Conservation (phyloP, 2,888 invertebrate genomes). For the Apomyelois bistriatella region DNA sequence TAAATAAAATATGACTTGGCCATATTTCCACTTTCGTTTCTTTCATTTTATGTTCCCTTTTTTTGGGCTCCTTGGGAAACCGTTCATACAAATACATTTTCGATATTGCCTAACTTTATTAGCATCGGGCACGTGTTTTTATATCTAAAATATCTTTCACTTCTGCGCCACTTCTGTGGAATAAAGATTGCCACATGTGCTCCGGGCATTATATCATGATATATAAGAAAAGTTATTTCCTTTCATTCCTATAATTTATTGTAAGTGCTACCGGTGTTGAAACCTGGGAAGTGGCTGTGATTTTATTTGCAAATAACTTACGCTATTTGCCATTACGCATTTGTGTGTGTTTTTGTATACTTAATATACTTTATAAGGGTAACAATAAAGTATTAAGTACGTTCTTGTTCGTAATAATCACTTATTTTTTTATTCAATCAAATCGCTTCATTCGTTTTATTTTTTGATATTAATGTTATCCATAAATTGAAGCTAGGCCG, state of each 20-base stretch:
- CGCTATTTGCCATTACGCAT: conserved; percentile 32
- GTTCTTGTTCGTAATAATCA: too few relatives aligned
- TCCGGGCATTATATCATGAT: conserved; percentile 53
- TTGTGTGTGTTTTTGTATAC: not conserved
- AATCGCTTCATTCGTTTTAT: conserved; percentile 22
- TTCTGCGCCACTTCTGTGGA: conserved; percentile 57
- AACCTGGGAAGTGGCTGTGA: conserved; percentile 34
- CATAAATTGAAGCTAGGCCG: conserved; percentile 39
- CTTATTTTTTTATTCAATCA: not conserved
- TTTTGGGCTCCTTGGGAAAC: conserved; percentile 68
- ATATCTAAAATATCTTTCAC: conserved; percentile 71
- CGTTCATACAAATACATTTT: conserved; percentile 77
- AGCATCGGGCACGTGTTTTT: conserved; percentile 75
- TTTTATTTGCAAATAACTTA: conserved; percentile 43
- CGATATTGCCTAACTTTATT: conserved; percentile 76
- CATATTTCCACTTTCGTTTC: conserved; percentile 77
- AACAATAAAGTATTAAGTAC: not conserved
- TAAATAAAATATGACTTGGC: conserved; percentile 79
- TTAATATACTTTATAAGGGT: not conserved
- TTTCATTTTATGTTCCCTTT: conserved; percentile 68
- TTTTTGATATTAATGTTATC: conserved; percentile 21
- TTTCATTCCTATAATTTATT: conserved; percentile 53
- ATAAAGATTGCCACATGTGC: conserved; percentile 65
- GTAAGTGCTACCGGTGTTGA: conserved; percentile 40
- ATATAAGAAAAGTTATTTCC: conserved; percentile 52